Evolutionary conservation across 1,140 invertebrate genomes (phyloP).

Genomic region (Eurosta solidaginis): DNA sequence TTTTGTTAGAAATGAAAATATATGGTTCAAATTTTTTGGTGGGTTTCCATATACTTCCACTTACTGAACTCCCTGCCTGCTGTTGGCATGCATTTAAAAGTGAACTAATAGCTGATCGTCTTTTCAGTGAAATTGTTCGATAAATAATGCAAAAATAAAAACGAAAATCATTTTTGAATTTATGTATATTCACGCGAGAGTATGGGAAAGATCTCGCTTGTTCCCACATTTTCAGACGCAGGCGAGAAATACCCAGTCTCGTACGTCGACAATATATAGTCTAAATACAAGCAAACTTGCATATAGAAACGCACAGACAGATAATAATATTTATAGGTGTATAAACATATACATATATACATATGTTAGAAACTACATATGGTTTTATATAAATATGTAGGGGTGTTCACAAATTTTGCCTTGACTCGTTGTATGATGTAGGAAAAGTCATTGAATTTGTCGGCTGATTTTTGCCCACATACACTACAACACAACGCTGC

Average conservation of each 20-base stretch:
- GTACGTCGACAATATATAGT: background rate
- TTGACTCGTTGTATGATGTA: conserved; percentile 17
- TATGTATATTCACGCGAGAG: background rate
- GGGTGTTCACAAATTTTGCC: background rate
- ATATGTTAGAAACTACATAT: too few relatives aligned
- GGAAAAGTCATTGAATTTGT: conserved; percentile 27
- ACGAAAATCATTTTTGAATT: background rate
- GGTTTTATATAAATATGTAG: too few relatives aligned
- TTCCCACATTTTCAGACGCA: background rate
- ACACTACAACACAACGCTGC: background rate
- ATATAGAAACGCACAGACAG: background rate
- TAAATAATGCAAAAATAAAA: background rate
- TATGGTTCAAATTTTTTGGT: too few relatives aligned
- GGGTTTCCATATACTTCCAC: too few relatives aligned
- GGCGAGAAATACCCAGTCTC: background rate
- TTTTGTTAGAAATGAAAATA: too few relatives aligned
- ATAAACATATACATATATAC: background rate
- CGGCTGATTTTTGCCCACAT: conserved; percentile 3
- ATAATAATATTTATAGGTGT: background rate
- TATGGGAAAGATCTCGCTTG: background rate
- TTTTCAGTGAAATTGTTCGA: background rate
- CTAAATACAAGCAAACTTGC: too few relatives aligned
- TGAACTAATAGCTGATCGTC: conserved; percentile 15
- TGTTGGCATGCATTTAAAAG: too few relatives aligned
- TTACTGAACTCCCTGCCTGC: too few relatives aligned